phyloP scores from a whole-genome alignment of 2,113 vertebrate genomes.

The Cyanoderma ruficeps region DNA sequence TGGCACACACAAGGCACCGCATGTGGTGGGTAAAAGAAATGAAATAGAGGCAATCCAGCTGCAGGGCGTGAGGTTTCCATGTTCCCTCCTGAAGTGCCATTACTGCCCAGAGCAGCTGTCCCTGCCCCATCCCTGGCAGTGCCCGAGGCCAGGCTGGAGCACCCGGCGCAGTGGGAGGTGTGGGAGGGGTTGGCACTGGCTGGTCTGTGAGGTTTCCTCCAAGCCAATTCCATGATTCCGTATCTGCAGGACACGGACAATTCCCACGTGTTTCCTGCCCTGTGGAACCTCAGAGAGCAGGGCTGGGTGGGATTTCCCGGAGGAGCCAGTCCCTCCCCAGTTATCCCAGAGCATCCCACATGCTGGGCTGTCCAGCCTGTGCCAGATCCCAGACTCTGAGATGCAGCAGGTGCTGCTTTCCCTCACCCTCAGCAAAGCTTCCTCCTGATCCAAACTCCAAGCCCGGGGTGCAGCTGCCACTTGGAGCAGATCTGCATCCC shows the following conservation, averaged over 20 bases:
- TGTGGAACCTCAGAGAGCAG: background rate
- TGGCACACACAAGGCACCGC: background rate
- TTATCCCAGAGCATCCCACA: background rate
- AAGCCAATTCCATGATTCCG: background rate
- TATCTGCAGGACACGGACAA: background rate
- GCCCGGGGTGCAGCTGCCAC: background rate
- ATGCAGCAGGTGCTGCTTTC: background rate
- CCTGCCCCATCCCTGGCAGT: background rate
- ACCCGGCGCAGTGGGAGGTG: background rate
- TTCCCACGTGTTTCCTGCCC: background rate
- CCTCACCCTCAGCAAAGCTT: background rate
- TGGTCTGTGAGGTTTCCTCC: background rate
- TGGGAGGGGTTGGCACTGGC: background rate
- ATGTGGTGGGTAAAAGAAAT: background rate
- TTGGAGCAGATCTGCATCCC: background rate
- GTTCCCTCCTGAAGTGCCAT: background rate
- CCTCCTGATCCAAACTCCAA: background rate
- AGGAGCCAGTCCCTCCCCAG: background rate
- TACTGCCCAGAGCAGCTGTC: background rate
- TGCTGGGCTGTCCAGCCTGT: fast-evolving
- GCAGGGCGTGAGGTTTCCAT: background rate
- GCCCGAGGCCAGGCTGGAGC: background rate
- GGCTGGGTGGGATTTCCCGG: background rate
- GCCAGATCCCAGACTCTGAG: background rate
- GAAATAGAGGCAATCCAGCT: background rate